Evolutionary conservation across 1,140 invertebrate species (phyloP), one percentile per base, ranked within the genome.

Genomic region (Calephelis nemesis): DNA sequence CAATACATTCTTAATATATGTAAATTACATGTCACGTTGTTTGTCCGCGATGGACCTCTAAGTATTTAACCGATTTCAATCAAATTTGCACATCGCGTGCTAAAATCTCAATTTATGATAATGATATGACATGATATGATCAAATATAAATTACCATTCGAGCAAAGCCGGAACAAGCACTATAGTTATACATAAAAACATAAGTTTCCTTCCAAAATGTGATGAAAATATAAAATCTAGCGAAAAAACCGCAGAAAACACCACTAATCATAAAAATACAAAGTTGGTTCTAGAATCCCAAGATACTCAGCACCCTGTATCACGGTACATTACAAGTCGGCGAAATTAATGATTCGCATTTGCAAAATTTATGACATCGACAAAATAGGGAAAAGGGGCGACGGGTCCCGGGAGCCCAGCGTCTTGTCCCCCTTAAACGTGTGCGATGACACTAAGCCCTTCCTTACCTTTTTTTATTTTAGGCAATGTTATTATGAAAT

Each of bases 341-440:
- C 75, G 76, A 71, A 80, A 88, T 88, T 88, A 84, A 88, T 88
- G 78, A 76, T 69, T 72, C 75, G 75, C 84, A 85, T 88, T 88
- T 81, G 70, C 71, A 64, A 62, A 82, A 88, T 88, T 88, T 88
- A 88, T 84, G 64, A 75, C 75, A 68, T 68, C 69, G 73, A 67
- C 67, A 73, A 81, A 77, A 77, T 74, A 74, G 76, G 67, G 73
- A 67, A 62, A 68, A 72, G 78, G 78, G 75, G 71, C 58, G 66
- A 47, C 60, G 15, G 75, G 73, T 75, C 76, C 58, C 50, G 9
- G 30, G 47, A 64, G 45, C 15, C 48, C 49, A 19, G 30, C 47
- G 39, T 50, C 19, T 65, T 49, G 47, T 48, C 47, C 47, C 47
- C 49, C 47, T 30, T 49, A 65, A 30, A 65, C 49, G 62, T 65